Base-by-base conservation (phyloP, 2,888 invertebrate genomes). In the Anagyrus pseudococci region DNA sequence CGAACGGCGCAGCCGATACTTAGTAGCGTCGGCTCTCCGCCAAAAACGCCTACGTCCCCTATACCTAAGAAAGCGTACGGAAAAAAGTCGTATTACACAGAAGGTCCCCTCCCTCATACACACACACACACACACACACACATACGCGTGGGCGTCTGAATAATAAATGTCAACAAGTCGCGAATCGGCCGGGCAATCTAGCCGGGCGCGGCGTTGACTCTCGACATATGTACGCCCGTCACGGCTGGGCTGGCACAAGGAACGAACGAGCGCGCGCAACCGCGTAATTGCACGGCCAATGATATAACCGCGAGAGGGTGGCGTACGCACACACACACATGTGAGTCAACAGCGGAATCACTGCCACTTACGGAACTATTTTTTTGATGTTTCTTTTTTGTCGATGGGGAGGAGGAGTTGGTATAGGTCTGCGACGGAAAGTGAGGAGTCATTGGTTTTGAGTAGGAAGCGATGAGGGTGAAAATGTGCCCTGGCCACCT, bases 191-290 rank as follows among this genome's bases (percentile, higher is more conserved):
- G 6, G 6, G 37, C 49, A 43, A 43, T 41, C 20, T 40, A 29
- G 33, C n/a, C n/a, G n/a, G n/a, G 7, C 17, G 23, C 44, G 46
- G 57, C 52, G 58, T 62, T 52, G 62, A 57, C 49, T 56, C 49
- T 26, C n/a, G 61, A 62, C 62, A 66, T 66, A 62, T 66, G 62
- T 26, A 46, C 41, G 41, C 26, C 20, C 54, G 61, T 61, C 60
- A 65, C 61, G 61, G 7, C 61, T 29, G 19, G 40, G 50, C 41
- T 58, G 49, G 62, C 58, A 40, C 64, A 37, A 70, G 73, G 75
- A 75, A 77, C 73, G 72, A 76, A 75, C 73, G 71, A 72, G 71
- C 10, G 13, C 23, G 19, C 13, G 48, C 15, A 70, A 71, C 62
- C 48, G 47, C 66, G 68, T 75, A 74, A 75, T 74, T 74, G 69